phyloP scores from a whole-genome alignment of 2,113 vertebrate genomes.

The Pundamilia nyererei region DNA sequence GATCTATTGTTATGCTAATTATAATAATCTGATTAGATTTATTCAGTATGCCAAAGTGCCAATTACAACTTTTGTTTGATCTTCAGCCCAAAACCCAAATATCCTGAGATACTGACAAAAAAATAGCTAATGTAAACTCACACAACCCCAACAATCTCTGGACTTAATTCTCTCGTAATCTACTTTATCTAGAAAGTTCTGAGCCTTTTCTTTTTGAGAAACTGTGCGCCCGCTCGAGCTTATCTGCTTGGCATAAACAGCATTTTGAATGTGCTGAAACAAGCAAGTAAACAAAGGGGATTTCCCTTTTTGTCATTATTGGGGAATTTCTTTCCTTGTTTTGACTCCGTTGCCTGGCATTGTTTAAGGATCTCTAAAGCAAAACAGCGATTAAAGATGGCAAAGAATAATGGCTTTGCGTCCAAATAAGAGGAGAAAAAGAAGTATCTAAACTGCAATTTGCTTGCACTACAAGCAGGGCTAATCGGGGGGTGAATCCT shows the following conservation, averaged over 20 bases:
- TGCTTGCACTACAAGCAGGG: neutral
- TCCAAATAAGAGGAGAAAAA: neutral
- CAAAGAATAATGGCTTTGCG: neutral
- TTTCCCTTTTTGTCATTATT: conserved; percentile 28
- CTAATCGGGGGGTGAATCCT: neutral
- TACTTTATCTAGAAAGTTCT: neutral
- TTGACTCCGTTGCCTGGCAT: neutral
- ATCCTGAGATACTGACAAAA: neutral
- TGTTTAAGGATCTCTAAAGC: conserved; percentile 16
- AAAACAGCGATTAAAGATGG: neutral
- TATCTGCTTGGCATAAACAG: conserved; percentile 2
- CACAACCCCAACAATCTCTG: neutral
- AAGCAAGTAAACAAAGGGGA: conserved; percentile 33
- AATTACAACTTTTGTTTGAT: neutral
- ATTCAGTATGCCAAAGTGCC: neutral
- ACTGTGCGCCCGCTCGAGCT: neutral
- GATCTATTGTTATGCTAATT: neutral
- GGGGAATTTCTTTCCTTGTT: conserved; percentile 37
- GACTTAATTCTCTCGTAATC: neutral
- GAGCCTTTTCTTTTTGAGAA: neutral
- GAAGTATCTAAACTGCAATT: fast-evolving
- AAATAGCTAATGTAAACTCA: neutral
- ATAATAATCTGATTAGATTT: neutral
- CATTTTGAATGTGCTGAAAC: conserved; percentile 12
- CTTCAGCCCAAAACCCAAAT: neutral